Evolutionary conservation across 2,888 invertebrate genomes (phyloP).

Genomic region (Cerceris rybyensis): DNA sequence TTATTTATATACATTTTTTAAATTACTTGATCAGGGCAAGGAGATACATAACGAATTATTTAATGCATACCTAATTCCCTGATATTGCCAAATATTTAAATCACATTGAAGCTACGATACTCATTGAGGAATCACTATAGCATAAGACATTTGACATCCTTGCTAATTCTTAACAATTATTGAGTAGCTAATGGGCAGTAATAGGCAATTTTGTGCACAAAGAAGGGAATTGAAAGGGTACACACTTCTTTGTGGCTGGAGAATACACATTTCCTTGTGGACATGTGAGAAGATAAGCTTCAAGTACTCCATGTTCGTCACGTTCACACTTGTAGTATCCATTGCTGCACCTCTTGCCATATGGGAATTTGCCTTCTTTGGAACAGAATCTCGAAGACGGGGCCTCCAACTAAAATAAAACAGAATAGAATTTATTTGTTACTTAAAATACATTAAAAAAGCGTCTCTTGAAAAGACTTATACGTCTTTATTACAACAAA

Average conservation of each 20-base stretch:
- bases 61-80: too few species aligned
- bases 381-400: conserved; percentile 85
- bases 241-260: conserved; percentile 88
- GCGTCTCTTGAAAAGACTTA: not conserved
- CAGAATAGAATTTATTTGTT: not conserved
- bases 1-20: not conserved
- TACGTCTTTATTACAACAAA: too few species aligned
- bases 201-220: conserved; percentile 81
- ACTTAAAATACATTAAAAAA: not conserved
- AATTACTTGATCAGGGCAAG: too few species aligned
- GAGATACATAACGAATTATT: too few species aligned
- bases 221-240: conserved; percentile 84
- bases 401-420: conserved; percentile 84
- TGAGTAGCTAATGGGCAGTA: too few species aligned
- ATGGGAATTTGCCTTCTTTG: conserved; percentile 85
- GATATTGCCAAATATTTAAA: too few species aligned
- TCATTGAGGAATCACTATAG: not conserved
- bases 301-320: conserved; percentile 82
- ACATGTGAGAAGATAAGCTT: conserved; percentile 88
- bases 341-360: conserved; percentile 86
- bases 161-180: not conserved
- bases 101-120: not conserved
- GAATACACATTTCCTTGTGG: conserved; percentile 88
- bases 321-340: conserved; percentile 87
- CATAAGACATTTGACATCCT: not conserved